A percentile compares a stretch with the other conserved stretches of the same genome.
Conservation (phyloP, 2,113 vertebrate species). For the Glaucidium brasilianum region DNA sequence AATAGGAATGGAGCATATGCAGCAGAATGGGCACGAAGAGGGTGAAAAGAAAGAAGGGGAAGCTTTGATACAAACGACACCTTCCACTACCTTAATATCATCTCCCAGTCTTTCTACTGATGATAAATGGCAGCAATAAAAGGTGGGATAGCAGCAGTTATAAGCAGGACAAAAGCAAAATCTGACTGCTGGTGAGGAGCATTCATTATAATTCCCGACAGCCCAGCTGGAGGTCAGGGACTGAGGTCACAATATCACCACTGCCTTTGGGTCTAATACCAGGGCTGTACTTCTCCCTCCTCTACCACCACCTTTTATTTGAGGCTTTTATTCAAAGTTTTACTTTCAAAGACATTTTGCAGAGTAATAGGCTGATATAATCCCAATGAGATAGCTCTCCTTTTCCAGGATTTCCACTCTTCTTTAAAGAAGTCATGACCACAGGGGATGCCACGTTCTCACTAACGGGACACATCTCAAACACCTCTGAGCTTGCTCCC, state of each 20-base stretch:
- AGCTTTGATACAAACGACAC: constrained; percentile 19
- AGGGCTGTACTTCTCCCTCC: neutral
- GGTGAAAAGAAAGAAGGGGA: neutral
- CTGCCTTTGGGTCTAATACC: neutral
- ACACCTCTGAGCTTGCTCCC: neutral
- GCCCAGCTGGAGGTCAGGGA: neutral
- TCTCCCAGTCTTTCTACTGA: constrained; percentile 28
- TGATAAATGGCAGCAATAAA: constrained; percentile 64
- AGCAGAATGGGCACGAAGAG: neutral
- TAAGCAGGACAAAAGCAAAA: constrained; percentile 46
- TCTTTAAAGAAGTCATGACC: neutral
- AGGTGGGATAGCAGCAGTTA: neutral
- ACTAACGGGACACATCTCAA: neutral
- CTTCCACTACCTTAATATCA: constrained; percentile 54
- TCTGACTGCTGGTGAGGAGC: neutral
- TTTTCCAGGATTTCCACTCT: neutral
- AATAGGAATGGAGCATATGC: neutral
- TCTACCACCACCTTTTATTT: neutral
- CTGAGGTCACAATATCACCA: neutral
- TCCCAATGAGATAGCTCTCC: neutral
- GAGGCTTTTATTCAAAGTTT: neutral
- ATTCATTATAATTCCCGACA: neutral
- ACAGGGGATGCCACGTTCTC: neutral
- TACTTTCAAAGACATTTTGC: neutral
- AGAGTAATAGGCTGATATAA: neutral